These are phyloP conservation scores for Radopholus similis DNA, from an alignment of 1,140 invertebrate species.

Conservation along the genomic window DNA sequence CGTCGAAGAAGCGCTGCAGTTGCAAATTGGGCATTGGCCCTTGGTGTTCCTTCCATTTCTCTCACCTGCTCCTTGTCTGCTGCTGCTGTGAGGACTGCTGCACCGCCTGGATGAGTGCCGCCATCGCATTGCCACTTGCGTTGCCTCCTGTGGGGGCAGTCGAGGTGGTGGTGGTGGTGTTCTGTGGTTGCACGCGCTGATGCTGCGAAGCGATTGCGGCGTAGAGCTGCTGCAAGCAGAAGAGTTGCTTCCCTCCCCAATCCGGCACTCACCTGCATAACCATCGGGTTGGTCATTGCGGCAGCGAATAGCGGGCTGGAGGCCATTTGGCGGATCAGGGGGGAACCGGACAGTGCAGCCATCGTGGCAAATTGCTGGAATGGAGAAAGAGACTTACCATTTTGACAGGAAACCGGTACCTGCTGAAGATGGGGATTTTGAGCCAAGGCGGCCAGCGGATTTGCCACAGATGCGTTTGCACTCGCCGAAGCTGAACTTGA, in stretches of 20 bases:
- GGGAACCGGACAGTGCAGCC: background rate
- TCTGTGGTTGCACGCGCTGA: slow-evolving; percentile 13
- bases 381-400: background rate
- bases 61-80: slow-evolving; percentile 3
- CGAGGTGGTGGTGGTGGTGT: background rate
- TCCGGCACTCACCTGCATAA: background rate
- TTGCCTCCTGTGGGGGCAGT: background rate
- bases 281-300: background rate
- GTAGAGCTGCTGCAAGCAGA: slow-evolving; percentile 6
- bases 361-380: slow-evolving; percentile 14
- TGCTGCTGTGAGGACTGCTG: background rate
- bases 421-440: slow-evolving; percentile 6
- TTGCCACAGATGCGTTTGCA: background rate
- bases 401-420: background rate
- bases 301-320: background rate
- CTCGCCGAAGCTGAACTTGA: background rate
- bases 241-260: background rate
- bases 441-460: slow-evolving; percentile 15
- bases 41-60: background rate
- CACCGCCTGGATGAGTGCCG: background rate
- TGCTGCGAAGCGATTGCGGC: slow-evolving; percentile 7
- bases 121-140: background rate
- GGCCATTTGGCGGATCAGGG: background rate
- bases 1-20: background rate
- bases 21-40: background rate